These are phyloP conservation scores for Ginglymostoma cirratum DNA, from an alignment of 2,113 vertebrate genomes.

Conservation along the genomic window DNA sequence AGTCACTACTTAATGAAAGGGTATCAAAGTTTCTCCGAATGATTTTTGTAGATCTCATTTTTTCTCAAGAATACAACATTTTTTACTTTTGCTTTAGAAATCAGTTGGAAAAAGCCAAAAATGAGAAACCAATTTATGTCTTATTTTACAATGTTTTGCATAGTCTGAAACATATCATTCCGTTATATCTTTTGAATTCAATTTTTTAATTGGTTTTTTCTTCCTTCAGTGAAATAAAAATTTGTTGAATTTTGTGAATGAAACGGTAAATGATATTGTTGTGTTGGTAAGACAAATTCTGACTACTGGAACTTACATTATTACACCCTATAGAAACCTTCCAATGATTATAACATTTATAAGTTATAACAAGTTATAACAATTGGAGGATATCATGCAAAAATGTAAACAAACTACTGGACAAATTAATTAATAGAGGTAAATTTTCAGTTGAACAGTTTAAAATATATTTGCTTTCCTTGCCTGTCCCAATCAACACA, in stretches of 20 bases:
- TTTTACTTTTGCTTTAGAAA: not conserved
- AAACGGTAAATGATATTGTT: conserved; percentile 5
- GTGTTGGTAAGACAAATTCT: not conserved
- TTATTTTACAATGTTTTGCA: not conserved
- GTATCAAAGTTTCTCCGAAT: not conserved
- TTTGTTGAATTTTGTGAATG: too few species aligned
- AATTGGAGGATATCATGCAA: conserved; percentile 95
- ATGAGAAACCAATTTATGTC: not conserved
- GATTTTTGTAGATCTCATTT: not conserved
- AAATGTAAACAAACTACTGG: conserved; percentile 41
- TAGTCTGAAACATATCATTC: not conserved
- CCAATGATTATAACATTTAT: conserved; percentile 64
- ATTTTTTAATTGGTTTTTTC: not conserved
- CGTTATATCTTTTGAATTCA: not conserved
- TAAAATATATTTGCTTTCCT: not conserved
- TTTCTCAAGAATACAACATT: not conserved
- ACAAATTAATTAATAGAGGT: conserved; percentile 16
- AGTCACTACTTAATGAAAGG: not conserved
- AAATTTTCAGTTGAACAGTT: not conserved
- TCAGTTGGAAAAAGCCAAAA: not conserved
- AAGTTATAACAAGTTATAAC: conserved; percentile 84
- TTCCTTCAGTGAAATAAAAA: not conserved
- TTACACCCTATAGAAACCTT: conserved; percentile 46
- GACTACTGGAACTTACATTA: not conserved
- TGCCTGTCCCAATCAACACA: not conserved